phyloP scores from a whole-genome alignment of 2,113 vertebrate genomes.

The Pangasianodon gigas region DNA sequence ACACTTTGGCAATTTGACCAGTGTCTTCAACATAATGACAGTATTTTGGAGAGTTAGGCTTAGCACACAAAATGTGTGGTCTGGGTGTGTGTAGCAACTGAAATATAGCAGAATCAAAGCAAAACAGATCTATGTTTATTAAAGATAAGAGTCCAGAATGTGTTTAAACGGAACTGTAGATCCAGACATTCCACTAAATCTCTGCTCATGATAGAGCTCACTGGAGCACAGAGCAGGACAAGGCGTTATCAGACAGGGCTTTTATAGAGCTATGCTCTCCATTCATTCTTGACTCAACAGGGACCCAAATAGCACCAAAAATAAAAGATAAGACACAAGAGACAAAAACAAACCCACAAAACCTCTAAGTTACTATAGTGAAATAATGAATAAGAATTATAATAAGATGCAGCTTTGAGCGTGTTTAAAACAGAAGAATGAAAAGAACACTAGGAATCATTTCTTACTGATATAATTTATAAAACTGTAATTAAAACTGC shows the following conservation, averaged over 20 bases:
- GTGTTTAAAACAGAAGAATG: background rate
- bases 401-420: background rate
- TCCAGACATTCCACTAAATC: conserved; percentile 65
- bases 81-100: conserved; percentile 40
- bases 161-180: conserved; percentile 63
- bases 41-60: conserved; percentile 32
- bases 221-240: conserved; percentile 47
- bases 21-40: conserved; percentile 41
- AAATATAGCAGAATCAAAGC: conserved; percentile 62
- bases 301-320: conserved; percentile 26
- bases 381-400: background rate
- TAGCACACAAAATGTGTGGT: conserved; percentile 63
- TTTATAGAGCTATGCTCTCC: conserved; percentile 13
- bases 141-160: conserved; percentile 64
- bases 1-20: background rate
- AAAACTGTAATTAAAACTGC: background rate
- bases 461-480: background rate
- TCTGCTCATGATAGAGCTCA: conserved; percentile 51
- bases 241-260: conserved; percentile 42
- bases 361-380: background rate
- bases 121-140: conserved; percentile 58
- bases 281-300: conserved; percentile 33
- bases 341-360: background rate
- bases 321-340: conserved; percentile 19
- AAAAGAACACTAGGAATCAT: background rate